Evolutionary conservation across 2,797 vertebrate genomes (phyloP).

Genomic region (Danionella dracula): DNA sequence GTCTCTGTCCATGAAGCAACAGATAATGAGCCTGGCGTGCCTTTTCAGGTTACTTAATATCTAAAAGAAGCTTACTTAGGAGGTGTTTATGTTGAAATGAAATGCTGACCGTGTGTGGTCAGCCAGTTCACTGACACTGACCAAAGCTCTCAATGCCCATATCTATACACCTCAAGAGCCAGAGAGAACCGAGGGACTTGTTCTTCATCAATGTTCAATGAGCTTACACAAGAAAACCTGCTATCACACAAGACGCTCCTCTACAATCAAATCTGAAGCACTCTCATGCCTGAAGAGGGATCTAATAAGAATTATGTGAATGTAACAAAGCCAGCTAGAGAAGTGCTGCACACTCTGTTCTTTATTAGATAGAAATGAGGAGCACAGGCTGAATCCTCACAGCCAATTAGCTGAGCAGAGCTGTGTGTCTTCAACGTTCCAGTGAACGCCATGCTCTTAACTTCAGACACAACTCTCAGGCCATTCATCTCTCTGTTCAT

Average conservation of each 20-base stretch:
- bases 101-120: background rate
- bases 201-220: conserved; percentile 9
- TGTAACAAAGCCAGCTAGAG: conserved; percentile 17
- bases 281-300: conserved; percentile 11
- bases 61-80: conserved; percentile 11
- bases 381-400: conserved; percentile 8
- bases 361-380: conserved; percentile 35
- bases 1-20: conserved; percentile 15
- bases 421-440: no score
- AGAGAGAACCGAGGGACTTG: background rate
- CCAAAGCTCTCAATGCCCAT: background rate
- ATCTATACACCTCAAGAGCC: background rate
- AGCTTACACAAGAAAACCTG: conserved; percentile 9
- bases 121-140: background rate
- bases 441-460: no score
- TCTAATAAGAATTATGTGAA: conserved; percentile 31
- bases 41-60: conserved; percentile 19
- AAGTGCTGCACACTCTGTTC: background rate
- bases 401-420: conserved; percentile 17
- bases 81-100: conserved; percentile 1
- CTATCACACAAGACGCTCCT: background rate
- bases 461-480: background rate
- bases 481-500: background rate
- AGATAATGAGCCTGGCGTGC: conserved; percentile 22
- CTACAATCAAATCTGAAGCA: conserved; percentile 24